Base-by-base conservation (phyloP, 2,888 invertebrate genomes). In the Phanerotoma sp. region DNA sequence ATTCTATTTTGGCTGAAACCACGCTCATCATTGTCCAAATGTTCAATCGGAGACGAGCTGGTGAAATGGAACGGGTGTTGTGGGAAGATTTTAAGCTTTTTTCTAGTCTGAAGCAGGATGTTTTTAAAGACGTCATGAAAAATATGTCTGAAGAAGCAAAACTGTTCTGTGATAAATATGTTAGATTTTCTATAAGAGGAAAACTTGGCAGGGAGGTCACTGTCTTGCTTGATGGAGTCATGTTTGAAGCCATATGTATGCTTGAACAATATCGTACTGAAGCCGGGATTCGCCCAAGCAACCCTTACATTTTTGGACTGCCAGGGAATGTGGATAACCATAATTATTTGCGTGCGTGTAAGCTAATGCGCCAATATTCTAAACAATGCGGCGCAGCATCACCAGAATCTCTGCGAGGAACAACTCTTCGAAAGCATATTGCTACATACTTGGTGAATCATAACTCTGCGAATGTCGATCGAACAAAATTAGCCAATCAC, bases 371-470 rank as follows among this genome's bases (percentile, higher is more conserved):
- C 13, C 33, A 54, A 45, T 60, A 50, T 37, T 54, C 60, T 0
- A 11, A 5, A 3, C 21, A 51, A 22, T 60, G 62, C 22, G 58
- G 54, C 5, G 62, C 61, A 5, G 15, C 50, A 44, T 25, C 45
- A 7, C 62, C 65, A 6, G 32, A 50, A 11, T 47, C 51, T 2
- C 41, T 65, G 5, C 57, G 64, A 3, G 60, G 56, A 7, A 64
- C 58, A 2, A 37, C 42, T n/a, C 37, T 65, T 3, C 40, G 65
- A n/a, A 63, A 65, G 18, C 62, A 65, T 38, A 37, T 65, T 3
- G 63, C 63, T 4, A 63, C 61, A 2, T 33, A 33, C 15, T 3
- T 33, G 6, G n/a, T 33, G 5, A 33, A 33, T 33, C 33, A 33
- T 33, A 33, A 33, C 15, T 13, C 15, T n/a, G n/a, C 10, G 6